These are phyloP conservation scores for Eutolmus rufibarbis DNA, from an alignment of 2,888 invertebrate species.

Conservation along the genomic window DNA sequence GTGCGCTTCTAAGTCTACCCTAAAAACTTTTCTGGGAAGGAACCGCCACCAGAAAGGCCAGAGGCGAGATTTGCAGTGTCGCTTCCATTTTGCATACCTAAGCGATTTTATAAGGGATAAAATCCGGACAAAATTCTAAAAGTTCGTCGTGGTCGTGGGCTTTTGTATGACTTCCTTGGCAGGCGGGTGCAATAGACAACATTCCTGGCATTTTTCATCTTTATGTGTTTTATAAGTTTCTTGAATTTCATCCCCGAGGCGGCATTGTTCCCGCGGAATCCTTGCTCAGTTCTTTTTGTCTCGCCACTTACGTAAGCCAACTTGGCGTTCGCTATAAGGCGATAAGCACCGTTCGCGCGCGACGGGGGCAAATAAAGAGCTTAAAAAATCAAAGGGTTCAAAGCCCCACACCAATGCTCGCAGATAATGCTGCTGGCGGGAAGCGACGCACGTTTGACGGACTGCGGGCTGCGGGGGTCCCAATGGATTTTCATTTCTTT, in stretches of 20 bases:
- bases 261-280: not conserved
- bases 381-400: conserved; percentile 26
- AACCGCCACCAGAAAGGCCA: not conserved
- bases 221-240: not conserved
- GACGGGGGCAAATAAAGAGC: not conserved
- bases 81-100: not conserved
- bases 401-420: not conserved
- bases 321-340: not conserved
- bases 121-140: not conserved
- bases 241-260: not conserved
- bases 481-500: not conserved
- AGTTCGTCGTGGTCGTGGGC: not conserved
- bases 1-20: not conserved
- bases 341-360: not conserved
- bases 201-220: conserved; percentile 8
- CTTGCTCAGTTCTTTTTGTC: not conserved
- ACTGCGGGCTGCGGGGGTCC: not conserved
- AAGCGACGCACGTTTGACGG: not conserved
- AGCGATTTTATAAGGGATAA: not conserved
- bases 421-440: not conserved
- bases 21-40: not conserved
- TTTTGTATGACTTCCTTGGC: conserved; percentile 3
- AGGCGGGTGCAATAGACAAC: not conserved
- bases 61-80: not conserved
- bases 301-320: conserved; percentile 6